Evolutionary conservation across 1,140 invertebrate genomes (phyloP), one percentile per base, ranked within the genome.

Genomic region (Sminthurinus signatus): DNA sequence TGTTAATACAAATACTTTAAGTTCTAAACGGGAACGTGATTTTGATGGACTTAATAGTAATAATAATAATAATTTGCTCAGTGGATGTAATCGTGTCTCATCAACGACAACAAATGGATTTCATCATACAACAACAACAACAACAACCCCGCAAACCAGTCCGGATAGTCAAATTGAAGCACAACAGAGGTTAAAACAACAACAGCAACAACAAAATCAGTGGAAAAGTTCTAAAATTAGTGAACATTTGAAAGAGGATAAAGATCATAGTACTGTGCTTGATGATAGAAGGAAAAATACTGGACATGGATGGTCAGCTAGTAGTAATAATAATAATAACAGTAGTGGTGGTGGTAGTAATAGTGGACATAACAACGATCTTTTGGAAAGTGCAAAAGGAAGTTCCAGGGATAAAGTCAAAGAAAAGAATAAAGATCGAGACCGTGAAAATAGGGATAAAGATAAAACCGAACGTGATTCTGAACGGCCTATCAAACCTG

Each of bases 71-170:
- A 62, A 50, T 36, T 14, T 59, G 43, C 39, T 19, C 12, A 55
- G 51, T 55, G 48, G 48, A 5, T 67, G 65, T 50, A 62, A 61
- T 42, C 57, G 62, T 25, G 62, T 61, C 10, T 32, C 55, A 32
- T 63, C 68, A 43, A 66, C 55, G 2, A 67, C 60, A 23, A 12
- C 46, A n/a, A 64, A 52, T 46, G 60, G 69, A 14, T 69, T 68
- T 17, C 65, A 68, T 28, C n/a, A n/a, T n/a, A n/a, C n/a, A n/a
- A n/a, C n/a, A n/a, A n/a, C n/a, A n/a, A n/a, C n/a, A n/a, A n/a
- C n/a, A n/a, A n/a, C n/a, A n/a, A 74, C 73, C 15, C 74, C 73
- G 27, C 67, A 69, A 32, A 73, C 46, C 73, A 74, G 73, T 69
- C 72, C 73, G 12, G 73, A 74, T 39, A 73, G 72, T 64, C 62